Conservation (phyloP, 2,113 vertebrate species). For the Labrus mixtus region DNA sequence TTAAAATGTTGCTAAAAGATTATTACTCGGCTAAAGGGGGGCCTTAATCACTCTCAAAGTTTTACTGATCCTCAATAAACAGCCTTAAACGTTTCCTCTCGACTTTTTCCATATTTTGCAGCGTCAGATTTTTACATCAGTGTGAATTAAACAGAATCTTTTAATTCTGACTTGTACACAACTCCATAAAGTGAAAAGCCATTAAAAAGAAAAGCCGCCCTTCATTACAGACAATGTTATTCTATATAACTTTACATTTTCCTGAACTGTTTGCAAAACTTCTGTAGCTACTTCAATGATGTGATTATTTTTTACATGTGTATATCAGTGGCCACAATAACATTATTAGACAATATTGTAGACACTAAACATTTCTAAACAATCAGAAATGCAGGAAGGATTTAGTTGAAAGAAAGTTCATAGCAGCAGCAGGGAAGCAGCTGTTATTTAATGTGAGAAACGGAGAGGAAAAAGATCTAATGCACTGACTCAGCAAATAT, state of each 20-base stretch:
- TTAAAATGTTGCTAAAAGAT: constrained; percentile 20
- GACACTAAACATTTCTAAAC: no score
- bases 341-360: no score
- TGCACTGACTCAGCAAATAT: constrained; percentile 24
- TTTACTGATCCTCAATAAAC: constrained; percentile 8
- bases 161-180: not conserved
- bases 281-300: not conserved
- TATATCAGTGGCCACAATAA: not conserved
- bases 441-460: not conserved
- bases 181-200: not conserved
- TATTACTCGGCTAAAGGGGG: not conserved
- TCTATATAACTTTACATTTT: not conserved
- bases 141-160: not conserved
- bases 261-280: not conserved
- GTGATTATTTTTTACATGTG: no score
- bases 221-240: not conserved
- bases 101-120: not conserved
- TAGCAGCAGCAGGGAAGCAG: constrained; percentile 24
- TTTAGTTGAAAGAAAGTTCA: constrained; percentile 2
- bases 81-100: not conserved
- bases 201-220: not conserved
- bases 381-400: not conserved
- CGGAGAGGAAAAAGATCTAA: constrained; percentile 7
- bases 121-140: not conserved
- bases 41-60: constrained; percentile 17